Percentiles rank a stretch among this genome's conserved stretches.
Evolutionary conservation across 2,888 invertebrate species (phyloP).

Genomic region (Ephialtes manifestator): DNA sequence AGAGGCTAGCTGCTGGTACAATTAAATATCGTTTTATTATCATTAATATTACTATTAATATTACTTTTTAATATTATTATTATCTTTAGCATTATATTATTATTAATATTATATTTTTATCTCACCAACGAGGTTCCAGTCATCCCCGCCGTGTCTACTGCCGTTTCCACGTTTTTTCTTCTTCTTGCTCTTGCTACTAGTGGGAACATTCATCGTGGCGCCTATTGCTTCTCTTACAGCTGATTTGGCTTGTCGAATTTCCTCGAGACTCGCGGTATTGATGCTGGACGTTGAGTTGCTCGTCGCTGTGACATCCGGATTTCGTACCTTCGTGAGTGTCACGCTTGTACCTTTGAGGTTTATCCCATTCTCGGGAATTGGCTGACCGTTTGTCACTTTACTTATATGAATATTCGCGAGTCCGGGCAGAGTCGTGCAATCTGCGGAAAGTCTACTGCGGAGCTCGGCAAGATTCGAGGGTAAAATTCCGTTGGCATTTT

Average conservation of each 20-base stretch:
- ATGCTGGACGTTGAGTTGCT: conserved; percentile 40
- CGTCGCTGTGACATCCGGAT: conserved; percentile 57
- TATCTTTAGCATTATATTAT: conserved; percentile 1
- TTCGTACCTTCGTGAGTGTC: conserved; percentile 83
- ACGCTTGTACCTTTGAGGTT: conserved; percentile 84
- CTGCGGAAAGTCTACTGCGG: conserved; percentile 78
- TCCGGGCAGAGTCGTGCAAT: conserved; percentile 80
- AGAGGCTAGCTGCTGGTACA: conserved; percentile 49
- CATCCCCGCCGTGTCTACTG: conserved; percentile 83
- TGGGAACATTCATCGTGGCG: conserved; percentile 72
- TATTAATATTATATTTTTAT: conserved; percentile 79
- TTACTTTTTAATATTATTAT: conserved; percentile 2
- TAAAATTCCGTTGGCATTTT: conserved; percentile 79
- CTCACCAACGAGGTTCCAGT: conserved; percentile 86
- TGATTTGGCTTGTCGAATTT: conserved; percentile 72
- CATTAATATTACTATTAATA: background rate
- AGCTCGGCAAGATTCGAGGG: conserved; percentile 82
- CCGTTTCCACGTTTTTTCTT: conserved; percentile 84
- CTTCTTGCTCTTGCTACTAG: conserved; percentile 81
- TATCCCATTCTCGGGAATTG: conserved; percentile 84
- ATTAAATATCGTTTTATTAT: conserved; percentile 55
- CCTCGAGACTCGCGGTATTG: conserved; percentile 71
- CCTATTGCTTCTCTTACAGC: conserved; percentile 77
- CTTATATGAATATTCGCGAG: conserved; percentile 85
- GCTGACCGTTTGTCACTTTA: conserved; percentile 83